Evolutionary conservation across 1,140 invertebrate genomes (phyloP).

Genomic region (Coenobita brevimanus): DNA sequence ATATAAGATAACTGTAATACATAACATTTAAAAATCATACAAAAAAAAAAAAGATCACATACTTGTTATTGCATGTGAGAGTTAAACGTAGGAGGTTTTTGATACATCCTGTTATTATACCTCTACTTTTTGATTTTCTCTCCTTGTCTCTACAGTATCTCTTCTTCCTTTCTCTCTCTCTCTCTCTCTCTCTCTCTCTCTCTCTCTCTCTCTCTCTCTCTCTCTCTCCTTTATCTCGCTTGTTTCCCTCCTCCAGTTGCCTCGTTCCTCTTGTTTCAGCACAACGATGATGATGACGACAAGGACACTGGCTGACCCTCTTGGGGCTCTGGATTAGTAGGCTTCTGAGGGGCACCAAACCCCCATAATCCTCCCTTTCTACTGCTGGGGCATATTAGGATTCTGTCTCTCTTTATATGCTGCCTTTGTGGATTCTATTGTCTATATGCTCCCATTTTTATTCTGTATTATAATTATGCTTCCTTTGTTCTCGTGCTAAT

Average conservation of each 20-base stretch:
- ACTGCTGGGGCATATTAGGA: too few species aligned
- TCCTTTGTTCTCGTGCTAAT: too few species aligned
- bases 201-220: background rate
- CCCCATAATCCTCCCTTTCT: too few species aligned
- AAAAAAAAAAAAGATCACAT: slow-evolving; percentile 1
- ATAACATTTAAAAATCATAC: background rate
- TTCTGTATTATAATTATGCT: too few species aligned
- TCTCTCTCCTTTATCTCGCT: background rate
- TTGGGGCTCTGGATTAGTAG: background rate
- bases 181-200: slow-evolving; percentile 7
- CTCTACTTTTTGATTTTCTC: background rate
- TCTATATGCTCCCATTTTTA: too few species aligned
- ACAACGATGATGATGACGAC: slow-evolving; percentile 57
- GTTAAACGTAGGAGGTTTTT: background rate
- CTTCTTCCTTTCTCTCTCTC: too few species aligned
- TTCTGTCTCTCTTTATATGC: too few species aligned
- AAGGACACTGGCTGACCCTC: slow-evolving; percentile 59
- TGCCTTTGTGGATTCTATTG: too few species aligned
- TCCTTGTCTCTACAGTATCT: background rate
- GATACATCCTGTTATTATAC: background rate
- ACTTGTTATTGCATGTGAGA: slow-evolving; percentile 7
- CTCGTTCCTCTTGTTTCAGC: slow-evolving; percentile 54
- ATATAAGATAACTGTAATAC: too few species aligned
- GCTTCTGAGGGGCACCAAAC: too few species aligned
- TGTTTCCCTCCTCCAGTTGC: slow-evolving; percentile 31